These are phyloP conservation scores for Phymatocera aterrima DNA, from an alignment of 2,888 invertebrate genomes.

Conservation along the genomic window DNA sequence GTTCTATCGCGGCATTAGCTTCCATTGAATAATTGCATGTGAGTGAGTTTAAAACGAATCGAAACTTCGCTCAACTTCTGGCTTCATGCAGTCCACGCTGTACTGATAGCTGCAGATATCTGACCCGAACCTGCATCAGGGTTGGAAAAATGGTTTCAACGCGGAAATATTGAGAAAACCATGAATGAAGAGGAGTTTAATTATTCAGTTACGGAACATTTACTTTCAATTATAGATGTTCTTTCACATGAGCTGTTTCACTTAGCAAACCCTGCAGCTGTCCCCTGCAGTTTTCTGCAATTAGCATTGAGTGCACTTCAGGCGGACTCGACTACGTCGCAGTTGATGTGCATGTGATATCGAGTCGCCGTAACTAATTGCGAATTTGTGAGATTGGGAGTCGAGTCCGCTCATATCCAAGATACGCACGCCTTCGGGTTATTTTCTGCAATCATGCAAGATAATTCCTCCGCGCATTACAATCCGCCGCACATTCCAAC, in stretches of 20 bases:
- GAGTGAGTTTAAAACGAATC: constrained; percentile 5
- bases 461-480: too few species aligned
- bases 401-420: background rate
- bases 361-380: background rate
- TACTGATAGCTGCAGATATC: background rate
- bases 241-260: background rate
- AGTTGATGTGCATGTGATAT: background rate
- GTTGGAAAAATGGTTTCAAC: background rate
- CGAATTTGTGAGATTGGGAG: background rate
- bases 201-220: constrained; percentile 19
- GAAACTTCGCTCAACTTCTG: background rate
- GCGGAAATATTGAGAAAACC: background rate
- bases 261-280: background rate
- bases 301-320: constrained; percentile 29
- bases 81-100: background rate
- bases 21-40: constrained; percentile 29
- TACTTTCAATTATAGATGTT: constrained; percentile 11
- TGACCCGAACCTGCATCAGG: background rate
- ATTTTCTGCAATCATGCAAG: background rate
- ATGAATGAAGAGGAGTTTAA: background rate
- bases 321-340: background rate
- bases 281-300: background rate
- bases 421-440: background rate
- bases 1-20: constrained; percentile 13
- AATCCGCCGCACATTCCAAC: too few species aligned